Evolutionary conservation across 2,113 vertebrate genomes (phyloP).

Genomic region (Speoplatyrhinus poulsoni): DNA sequence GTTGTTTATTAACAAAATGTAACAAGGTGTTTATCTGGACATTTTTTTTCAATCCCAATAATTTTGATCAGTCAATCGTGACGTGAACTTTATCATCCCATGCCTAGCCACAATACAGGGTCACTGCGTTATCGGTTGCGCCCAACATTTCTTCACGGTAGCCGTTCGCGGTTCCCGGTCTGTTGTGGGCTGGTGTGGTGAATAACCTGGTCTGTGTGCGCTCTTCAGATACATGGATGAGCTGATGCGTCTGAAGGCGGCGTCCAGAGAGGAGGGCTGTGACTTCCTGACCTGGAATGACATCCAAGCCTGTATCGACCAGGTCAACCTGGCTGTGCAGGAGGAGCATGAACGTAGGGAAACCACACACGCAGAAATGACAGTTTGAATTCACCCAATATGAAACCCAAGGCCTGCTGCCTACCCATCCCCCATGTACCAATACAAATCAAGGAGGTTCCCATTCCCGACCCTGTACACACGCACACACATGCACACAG

Average conservation of each 20-base stretch:
- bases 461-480: not conserved
- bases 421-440: not conserved
- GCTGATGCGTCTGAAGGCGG: constrained; percentile 86
- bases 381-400: not conserved
- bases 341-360: constrained; percentile 94
- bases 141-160: not conserved
- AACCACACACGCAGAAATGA: not conserved
- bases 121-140: not conserved
- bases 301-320: constrained; percentile 93
- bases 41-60: no score
- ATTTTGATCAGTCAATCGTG: no score
- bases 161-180: no score
- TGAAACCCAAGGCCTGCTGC: not conserved
- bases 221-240: constrained; percentile 89
- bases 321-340: constrained; percentile 86
- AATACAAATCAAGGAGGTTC: not conserved
- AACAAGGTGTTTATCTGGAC: no score
- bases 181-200: not conserved
- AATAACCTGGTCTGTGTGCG: not conserved
- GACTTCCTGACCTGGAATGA: constrained; percentile 96
- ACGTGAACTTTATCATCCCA: no score
- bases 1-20: no score
- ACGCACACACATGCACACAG: not conserved
- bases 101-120: not conserved
- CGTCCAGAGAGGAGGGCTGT: constrained; percentile 73